Percentiles rank a stretch among this genome's conserved stretches.
Evolutionary conservation across 2,888 invertebrate species (phyloP).

Genomic region (Tineola bisselliella): DNA sequence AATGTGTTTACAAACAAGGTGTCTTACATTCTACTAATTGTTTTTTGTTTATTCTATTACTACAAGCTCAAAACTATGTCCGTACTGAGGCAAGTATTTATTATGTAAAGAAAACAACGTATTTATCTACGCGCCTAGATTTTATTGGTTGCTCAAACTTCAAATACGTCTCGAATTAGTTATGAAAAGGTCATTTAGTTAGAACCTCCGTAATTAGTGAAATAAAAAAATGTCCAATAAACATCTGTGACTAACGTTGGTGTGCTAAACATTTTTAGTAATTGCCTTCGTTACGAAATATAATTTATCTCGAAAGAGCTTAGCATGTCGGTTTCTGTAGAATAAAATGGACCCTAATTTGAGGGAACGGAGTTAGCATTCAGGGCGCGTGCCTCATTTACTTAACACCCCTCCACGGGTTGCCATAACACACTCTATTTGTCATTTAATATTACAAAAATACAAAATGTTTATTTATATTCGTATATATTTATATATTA

Average conservation of each 20-base stretch:
- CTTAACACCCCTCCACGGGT: not conserved
- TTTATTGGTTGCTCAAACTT: too few species aligned
- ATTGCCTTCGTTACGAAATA: constrained; percentile 8
- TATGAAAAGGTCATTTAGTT: too few species aligned
- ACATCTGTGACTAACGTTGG: not conserved
- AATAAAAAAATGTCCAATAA: not conserved
- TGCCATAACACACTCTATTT: constrained; percentile 8
- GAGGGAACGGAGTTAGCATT: constrained; percentile 20
- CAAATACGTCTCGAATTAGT: too few species aligned
- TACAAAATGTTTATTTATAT: too few species aligned
- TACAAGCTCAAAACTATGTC: too few species aligned
- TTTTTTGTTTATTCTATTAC: too few species aligned
- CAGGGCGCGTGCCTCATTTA: constrained; percentile 21
- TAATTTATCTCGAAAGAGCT: not conserved
- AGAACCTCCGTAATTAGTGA: too few species aligned
- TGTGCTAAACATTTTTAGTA: not conserved
- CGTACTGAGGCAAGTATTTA: too few species aligned
- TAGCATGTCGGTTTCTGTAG: not conserved
- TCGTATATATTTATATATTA: too few species aligned
- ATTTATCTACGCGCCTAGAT: too few species aligned
- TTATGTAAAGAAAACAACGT: too few species aligned
- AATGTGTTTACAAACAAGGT: not conserved
- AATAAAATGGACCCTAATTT: constrained; percentile 11
- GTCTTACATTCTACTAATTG: too few species aligned
- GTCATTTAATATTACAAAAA: constrained; percentile 6